A percentile compares a stretch with the other conserved stretches of the same genome.
phyloP scores from a whole-genome alignment of 2,113 vertebrate genomes.

The Okapia johnstoni region DNA sequence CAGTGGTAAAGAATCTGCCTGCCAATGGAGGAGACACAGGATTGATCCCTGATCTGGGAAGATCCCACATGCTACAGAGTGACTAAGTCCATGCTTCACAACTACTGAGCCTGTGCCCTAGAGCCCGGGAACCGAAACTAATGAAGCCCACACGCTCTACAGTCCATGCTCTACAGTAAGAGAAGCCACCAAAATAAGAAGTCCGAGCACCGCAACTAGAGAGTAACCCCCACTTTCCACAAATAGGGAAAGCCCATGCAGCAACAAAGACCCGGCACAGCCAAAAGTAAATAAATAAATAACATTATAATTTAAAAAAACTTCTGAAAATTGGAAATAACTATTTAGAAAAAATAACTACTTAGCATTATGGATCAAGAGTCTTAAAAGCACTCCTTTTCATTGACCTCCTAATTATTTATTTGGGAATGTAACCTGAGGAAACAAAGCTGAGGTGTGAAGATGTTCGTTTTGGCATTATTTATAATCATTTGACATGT shows the following conservation, averaged over 20 bases:
- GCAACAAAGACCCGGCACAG: not conserved
- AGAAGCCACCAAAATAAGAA: not conserved
- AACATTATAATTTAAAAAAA: not conserved
- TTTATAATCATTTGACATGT: not conserved
- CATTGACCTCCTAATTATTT: not conserved
- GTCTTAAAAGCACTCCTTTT: not conserved
- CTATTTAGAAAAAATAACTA: not conserved
- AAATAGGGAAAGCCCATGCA: not conserved
- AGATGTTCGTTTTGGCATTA: not conserved
- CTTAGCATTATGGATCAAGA: not conserved
- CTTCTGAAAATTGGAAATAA: not conserved
- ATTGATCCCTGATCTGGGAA: not conserved
- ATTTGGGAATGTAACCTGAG: not conserved
- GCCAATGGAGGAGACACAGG: not conserved
- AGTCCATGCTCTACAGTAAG: not conserved
- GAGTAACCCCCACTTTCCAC: not conserved
- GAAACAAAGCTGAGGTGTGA: not conserved
- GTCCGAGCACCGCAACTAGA: not conserved
- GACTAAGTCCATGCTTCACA: not conserved
- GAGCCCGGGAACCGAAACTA: not conserved
- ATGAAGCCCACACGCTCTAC: not conserved
- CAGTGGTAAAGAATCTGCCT: not conserved
- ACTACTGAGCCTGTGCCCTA: not conserved
- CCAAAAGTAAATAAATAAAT: not conserved
- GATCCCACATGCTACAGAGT: not conserved